Base-by-base conservation (phyloP, 1,140 invertebrate genomes). In the Carposina sasakii region DNA sequence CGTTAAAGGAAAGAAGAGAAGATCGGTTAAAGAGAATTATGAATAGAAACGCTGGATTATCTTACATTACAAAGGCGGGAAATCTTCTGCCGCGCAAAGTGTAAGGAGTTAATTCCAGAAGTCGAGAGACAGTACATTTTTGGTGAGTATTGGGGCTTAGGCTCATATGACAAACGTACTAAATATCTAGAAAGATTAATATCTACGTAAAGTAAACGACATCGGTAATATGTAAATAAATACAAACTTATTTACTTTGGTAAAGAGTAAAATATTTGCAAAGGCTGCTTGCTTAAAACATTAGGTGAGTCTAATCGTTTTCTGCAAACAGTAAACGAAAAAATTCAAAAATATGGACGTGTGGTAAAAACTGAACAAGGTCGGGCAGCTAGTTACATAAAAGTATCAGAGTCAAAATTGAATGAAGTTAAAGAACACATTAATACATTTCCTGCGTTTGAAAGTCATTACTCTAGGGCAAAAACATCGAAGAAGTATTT, bases 61-160 rank as follows among this genome's bases (percentile, higher is more conserved):
- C 13, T 17, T 48, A 48, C 17, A n/a, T 39, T 26, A 48, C 45
- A 17, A 48, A 48, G 28, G 9, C 16, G 17, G 45, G 45, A 24
- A 48, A 48, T 17, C 8, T 26, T 20, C 10, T 44, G 28, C 19
- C 34, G 30, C 9, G 15, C 37, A 15, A 47, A 13, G 15, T 33
- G 30, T 13, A 8, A 5, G n/a, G 30, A 33, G 3, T 3, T 4
- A 3, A 33, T 33, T 3, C 30, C 30, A n/a, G 30, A 33, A 33
- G n/a, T 4, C n/a, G 5, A n/a, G 3, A 5, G 30, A 5, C 12
- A 33, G 30, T 3, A 33, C 5, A 15, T 33, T 6, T 33, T 33
- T 33, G 5, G 15, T 8, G 5, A 33, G 12, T 33, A 33, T 33
- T 33, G 30, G 30, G 3, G 3, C 3, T n/a, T 33, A 13, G 30